Percentiles rank a stretch among this genome's conserved stretches.
Evolutionary conservation across 2,797 vertebrate species (phyloP).

Genomic region (Coregonus sp.): DNA sequence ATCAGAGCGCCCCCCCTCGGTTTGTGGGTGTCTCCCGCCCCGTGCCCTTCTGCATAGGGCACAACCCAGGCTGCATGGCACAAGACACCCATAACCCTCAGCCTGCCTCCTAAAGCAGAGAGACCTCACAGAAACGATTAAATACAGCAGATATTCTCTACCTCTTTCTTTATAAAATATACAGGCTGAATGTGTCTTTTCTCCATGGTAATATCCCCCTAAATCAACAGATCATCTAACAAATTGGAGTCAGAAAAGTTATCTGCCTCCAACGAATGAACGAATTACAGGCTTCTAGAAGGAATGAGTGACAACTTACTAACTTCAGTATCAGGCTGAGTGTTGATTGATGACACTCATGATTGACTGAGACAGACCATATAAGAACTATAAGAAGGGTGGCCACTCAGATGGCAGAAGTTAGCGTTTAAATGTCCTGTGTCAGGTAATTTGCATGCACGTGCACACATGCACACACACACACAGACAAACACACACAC

Average conservation of each 20-base stretch:
- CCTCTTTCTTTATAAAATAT: background rate
- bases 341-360: too few relatives aligned
- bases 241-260: background rate
- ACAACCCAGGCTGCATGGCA: background rate
- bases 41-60: background rate
- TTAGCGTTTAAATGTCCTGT: background rate
- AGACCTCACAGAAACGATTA: too few relatives aligned
- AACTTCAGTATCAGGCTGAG: too few relatives aligned
- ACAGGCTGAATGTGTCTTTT: too few relatives aligned
- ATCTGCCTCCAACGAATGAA: background rate
- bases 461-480: background rate
- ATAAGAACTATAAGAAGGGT: background rate
- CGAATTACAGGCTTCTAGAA: too few relatives aligned
- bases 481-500: background rate
- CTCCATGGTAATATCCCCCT: background rate
- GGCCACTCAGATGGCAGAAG: background rate
- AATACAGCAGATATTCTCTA: background rate
- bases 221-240: background rate
- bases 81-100: background rate
- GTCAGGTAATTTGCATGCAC: constrained; percentile 2
- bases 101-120: background rate
- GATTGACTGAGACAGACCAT: too few relatives aligned
- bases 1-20: background rate
- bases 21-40: background rate
- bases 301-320: too few relatives aligned